These are phyloP conservation scores for Xylophagus ater DNA, from an alignment of 2,888 invertebrate genomes.

Conservation along the genomic window DNA sequence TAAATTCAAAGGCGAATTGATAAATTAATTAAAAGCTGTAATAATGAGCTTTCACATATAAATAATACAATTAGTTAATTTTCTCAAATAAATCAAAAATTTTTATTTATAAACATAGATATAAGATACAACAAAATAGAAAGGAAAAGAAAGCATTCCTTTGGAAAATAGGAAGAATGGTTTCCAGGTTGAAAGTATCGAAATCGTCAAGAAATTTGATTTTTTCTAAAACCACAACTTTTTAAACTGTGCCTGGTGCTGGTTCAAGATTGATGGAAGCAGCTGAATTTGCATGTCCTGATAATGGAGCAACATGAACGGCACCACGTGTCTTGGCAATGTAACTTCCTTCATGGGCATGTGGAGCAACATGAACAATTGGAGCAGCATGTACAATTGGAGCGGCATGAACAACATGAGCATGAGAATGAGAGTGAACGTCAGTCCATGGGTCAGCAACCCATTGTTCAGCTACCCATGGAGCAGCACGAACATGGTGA, in stretches of 20 bases:
- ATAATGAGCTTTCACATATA: too few species aligned
- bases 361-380: slow-evolving; percentile 10
- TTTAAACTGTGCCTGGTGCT: slow-evolving; percentile 43
- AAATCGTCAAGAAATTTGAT: too few species aligned
- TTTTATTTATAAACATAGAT: too few species aligned
- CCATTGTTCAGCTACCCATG: slow-evolving; percentile 22
- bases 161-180: too few species aligned
- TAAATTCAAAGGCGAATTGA: too few species aligned
- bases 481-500: slow-evolving; percentile 20
- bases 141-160: too few species aligned
- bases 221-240: too few species aligned
- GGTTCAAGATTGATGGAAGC: slow-evolving; percentile 43
- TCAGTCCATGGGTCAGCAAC: slow-evolving; percentile 30
- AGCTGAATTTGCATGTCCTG: slow-evolving; percentile 40
- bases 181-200: too few species aligned
- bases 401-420: slow-evolving; percentile 17
- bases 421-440: slow-evolving; percentile 14
- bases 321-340: slow-evolving; percentile 46
- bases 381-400: slow-evolving; percentile 1
- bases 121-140: too few species aligned
- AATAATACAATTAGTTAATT: too few species aligned
- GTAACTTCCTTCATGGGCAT: slow-evolving; percentile 32
- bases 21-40: too few species aligned
- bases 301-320: slow-evolving; percentile 44
- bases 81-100: too few species aligned